Base-by-base conservation (phyloP, 2,888 invertebrate genomes). In the Drosophila austrosaltans region DNA sequence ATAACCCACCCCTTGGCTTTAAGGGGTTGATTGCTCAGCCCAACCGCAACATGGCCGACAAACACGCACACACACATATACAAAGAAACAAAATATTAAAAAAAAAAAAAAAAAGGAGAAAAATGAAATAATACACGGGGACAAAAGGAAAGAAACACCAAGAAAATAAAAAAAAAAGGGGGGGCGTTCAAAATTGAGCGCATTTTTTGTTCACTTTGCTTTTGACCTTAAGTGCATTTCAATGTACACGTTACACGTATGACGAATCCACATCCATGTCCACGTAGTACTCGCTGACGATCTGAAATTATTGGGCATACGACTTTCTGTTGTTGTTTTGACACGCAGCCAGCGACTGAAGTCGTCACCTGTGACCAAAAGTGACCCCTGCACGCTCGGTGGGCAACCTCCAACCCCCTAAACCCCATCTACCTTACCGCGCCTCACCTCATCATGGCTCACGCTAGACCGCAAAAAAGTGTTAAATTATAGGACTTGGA, bases 281-380 rank as follows among this genome's bases (percentile, higher is more conserved):
- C 6, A 5, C 42, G 42, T 53, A 40, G 20, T 36, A 32, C 32
- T 10, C 22, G 12, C 20, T 22, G 22, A 12, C 48, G 48, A 48
- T 48, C 25, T 48, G 5, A 25, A 63, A 44, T 57, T 63, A 58
- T 48, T 28, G 44, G 48, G 59, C 44, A 60, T 63, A n/a, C 42
- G 42, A 20, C 53, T 32, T 30, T 30, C 30, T 30, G 74, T 77
- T 91, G 86, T 90, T 91, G 86, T 91, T 91, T 90, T 91, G 90
- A 91, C 90, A 91, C 91, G 90, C 90, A 91, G 89, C 84, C 85
- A 89, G 69, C 76, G 76, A 76, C 59, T 25, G 10, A 48, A 48
- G 48, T 48, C 48, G 48, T 48, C 48, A 48, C 48, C 48, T 48
- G 48, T 48, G 48, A 48, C 44, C 53, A 70, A 48, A 76, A 64